Evolutionary conservation across 2,888 invertebrate genomes (phyloP).

Genomic region (Tetrapedia diversipes): DNA sequence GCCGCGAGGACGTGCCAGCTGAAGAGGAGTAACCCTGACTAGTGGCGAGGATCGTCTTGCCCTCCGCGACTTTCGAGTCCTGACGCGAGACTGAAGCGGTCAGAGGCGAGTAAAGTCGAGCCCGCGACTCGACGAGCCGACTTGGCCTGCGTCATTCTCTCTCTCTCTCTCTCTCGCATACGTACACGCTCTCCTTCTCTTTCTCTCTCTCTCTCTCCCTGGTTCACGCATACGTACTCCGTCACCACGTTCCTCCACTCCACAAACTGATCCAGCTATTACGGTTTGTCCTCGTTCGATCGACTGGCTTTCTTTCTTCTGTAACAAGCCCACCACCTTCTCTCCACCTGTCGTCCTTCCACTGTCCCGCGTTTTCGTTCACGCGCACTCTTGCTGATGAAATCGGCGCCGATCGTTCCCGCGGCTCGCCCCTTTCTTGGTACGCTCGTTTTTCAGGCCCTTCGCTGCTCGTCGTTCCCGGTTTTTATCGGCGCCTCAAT

Average conservation of each 20-base stretch:
- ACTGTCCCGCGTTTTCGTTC: slow-evolving; percentile 17
- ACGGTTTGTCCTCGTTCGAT: slow-evolving; percentile 37
- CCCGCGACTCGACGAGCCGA: slow-evolving; percentile 31
- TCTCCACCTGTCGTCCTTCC: slow-evolving; percentile 49
- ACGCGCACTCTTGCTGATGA: neutral
- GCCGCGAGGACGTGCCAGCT: slow-evolving; percentile 19
- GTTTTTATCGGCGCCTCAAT: too few species aligned
- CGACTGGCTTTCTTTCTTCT: slow-evolving; percentile 39
- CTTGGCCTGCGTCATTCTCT: slow-evolving; percentile 50
- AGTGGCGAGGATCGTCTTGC: slow-evolving; percentile 30
- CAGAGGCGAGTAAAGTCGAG: slow-evolving; percentile 43
- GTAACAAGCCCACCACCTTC: slow-evolving; percentile 24
- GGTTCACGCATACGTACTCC: too few species aligned
- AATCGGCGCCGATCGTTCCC: neutral
- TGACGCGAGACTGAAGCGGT: slow-evolving; percentile 79
- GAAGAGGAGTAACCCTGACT: slow-evolving; percentile 9
- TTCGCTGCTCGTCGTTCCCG: neutral
- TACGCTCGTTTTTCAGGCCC: neutral
- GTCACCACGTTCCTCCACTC: slow-evolving; percentile 36
- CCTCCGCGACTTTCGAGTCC: slow-evolving; percentile 79
- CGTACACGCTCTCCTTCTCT: too few species aligned
- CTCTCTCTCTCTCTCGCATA: too few species aligned
- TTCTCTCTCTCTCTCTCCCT: slow-evolving; percentile 25
- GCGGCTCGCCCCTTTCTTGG: neutral
- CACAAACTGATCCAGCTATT: slow-evolving; percentile 1